Base-by-base conservation (phyloP, 1,140 invertebrate genomes). In the Coptotermes formosanus region DNA sequence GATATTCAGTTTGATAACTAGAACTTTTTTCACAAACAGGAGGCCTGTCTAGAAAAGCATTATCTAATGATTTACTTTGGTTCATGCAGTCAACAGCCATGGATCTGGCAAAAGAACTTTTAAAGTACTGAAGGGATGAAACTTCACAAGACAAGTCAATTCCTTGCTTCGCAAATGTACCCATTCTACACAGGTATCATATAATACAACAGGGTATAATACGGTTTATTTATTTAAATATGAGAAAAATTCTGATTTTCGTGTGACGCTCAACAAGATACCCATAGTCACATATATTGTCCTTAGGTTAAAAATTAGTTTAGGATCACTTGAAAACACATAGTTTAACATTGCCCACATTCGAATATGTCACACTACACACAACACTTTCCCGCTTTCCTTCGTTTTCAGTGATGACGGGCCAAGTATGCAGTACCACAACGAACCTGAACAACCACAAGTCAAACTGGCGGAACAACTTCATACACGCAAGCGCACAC, bases 101-200 rank as follows among this genome's bases (percentile, higher is more conserved):
- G 0, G 91, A 91, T 32, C 91, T 89, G 16, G 92, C 92, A 86
- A 91, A 92, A 23, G 90, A 90, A 86, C 91, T 92, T 88, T 92
- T 92, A 86, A 92, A 92, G 85, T 90, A 91, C 82, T 90, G 89
- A 21, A 89, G 89, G 9, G 89, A 87, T 23, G 91, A 91, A 81
- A 91, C 90, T 86, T 91, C 89, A 85, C 90, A 90, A 11, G 91
- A 91, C 32, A 92, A 88, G 64, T 90, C 91, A 86, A 92, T 92
- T 86, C 91, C 88, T 85, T 91, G 87, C 87, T 89, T 90, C 84
- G 88, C 87, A 25, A 32, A 45, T 25, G 21, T 69, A 69, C 64
- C 69, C 48, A 38, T 55, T 48, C 52, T 48, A 32, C n/a, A 75
- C 64, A 75, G n/a, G n/a, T 69, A 69, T n/a, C 25, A 69, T 14